Percentiles rank a stretch among this genome's conserved stretches.
Evolutionary conservation across 2,797 vertebrate species (phyloP).

Genomic region (Chrosomus eos): DNA sequence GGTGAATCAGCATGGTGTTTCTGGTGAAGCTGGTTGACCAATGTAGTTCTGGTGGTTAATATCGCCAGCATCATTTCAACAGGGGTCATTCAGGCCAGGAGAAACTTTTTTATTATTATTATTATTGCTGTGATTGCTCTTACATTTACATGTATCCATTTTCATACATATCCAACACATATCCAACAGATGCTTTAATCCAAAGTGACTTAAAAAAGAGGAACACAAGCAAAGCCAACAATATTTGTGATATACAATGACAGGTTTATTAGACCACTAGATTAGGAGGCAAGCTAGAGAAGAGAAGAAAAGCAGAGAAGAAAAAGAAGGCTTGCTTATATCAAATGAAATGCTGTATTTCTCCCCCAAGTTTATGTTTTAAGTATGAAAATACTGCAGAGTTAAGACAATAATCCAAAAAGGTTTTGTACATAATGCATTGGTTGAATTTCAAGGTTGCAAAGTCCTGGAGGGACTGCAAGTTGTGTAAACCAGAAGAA

Average conservation of each 20-base stretch:
- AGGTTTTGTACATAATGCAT: not conserved
- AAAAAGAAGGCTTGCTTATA: not conserved
- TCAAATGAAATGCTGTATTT: not conserved
- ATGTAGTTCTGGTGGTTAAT: not conserved
- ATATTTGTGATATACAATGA: not conserved
- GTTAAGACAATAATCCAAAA: not conserved
- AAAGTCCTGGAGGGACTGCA: not conserved
- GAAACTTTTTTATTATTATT: not conserved
- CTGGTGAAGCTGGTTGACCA: not conserved
- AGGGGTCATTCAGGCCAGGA: not conserved
- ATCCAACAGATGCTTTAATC: not conserved
- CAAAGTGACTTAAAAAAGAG: not conserved
- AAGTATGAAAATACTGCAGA: not conserved
- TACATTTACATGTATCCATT: not conserved
- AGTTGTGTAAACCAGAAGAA: not conserved
- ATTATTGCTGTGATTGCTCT: not conserved
- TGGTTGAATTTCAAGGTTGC: not conserved
- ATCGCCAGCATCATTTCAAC: not conserved
- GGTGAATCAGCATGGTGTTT: not conserved
- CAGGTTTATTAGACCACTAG: not conserved
- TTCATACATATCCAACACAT: no score
- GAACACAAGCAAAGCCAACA: not conserved
- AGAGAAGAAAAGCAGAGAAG: not conserved
- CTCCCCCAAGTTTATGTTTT: not conserved
- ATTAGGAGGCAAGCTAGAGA: not conserved